Conservation (phyloP, 2,888 invertebrate genomes). For the Tinea pellionella region DNA sequence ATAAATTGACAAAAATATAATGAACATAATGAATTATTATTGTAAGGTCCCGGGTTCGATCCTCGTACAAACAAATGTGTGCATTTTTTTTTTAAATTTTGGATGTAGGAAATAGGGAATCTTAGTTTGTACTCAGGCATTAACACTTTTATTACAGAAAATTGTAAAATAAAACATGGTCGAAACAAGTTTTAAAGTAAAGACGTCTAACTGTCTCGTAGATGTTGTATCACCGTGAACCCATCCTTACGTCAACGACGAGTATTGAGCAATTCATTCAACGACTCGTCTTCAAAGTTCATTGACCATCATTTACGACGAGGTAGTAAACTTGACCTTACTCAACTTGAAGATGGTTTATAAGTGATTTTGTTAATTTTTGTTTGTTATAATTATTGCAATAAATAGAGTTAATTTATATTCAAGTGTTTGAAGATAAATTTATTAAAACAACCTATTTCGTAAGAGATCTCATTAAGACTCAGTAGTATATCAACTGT, state of each 20-base stretch:
- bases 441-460: neutral
- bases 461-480: neutral
- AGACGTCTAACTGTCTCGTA: neutral
- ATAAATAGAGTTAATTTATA: no score
- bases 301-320: neutral
- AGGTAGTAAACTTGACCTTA: neutral
- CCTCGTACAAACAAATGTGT: no score
- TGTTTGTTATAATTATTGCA: no score
- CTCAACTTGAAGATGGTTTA: neutral
- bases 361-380: neutral
- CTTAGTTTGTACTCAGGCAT: no score
- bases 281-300: neutral
- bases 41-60: no score
- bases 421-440: no score
- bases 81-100: no score
- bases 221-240: neutral
- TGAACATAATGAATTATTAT: no score
- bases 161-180: neutral
- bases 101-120: no score
- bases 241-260: neutral
- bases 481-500: neutral
- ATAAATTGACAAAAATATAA: no score
- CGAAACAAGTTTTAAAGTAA: neutral
- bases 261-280: neutral
- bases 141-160: neutral